Conservation (phyloP, 1,140 invertebrate species). For the Pogonomyrmex barbatus region DNA sequence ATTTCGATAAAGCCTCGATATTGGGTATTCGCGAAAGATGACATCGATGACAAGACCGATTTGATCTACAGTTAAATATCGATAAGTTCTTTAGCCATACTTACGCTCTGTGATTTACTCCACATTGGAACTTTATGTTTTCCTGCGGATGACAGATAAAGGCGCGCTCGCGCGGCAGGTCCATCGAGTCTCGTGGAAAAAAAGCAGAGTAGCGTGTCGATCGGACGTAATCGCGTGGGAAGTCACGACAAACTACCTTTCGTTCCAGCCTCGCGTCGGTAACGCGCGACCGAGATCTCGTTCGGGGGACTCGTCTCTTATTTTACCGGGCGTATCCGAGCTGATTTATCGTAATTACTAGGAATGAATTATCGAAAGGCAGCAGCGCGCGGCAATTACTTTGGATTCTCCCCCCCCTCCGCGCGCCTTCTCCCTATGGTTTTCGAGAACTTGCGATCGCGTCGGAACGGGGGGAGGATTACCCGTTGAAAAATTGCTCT, state of each 20-base stretch:
- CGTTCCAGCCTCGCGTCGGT: slow-evolving; percentile 55
- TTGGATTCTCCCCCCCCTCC: background rate
- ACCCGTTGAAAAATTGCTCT: slow-evolving; percentile 56
- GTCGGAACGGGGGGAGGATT: slow-evolving; percentile 15
- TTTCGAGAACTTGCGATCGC: slow-evolving; percentile 27
- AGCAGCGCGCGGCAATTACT: slow-evolving; percentile 36
- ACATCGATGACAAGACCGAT: background rate
- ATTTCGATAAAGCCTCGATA: background rate
- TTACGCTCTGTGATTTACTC: background rate
- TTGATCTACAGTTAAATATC: background rate
- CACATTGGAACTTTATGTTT: background rate
- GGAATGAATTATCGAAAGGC: slow-evolving; percentile 44
- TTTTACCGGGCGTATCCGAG: slow-evolving; percentile 42
- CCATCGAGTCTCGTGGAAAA: slow-evolving; percentile 1
- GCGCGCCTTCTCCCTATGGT: background rate
- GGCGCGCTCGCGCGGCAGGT: slow-evolving; percentile 20
- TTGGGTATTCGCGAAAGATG: background rate
- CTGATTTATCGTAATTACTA: slow-evolving; percentile 55
- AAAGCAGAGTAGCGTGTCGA: slow-evolving; percentile 58
- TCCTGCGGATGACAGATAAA: background rate
- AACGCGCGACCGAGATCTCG: slow-evolving; percentile 33
- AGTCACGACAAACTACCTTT: slow-evolving; percentile 64
- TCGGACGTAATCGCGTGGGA: slow-evolving; percentile 60
- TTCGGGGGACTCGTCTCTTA: slow-evolving; percentile 28
- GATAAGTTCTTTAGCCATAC: too few species aligned